Evolutionary conservation across 2,888 invertebrate species (phyloP).

Genomic region (Macaria notata): DNA sequence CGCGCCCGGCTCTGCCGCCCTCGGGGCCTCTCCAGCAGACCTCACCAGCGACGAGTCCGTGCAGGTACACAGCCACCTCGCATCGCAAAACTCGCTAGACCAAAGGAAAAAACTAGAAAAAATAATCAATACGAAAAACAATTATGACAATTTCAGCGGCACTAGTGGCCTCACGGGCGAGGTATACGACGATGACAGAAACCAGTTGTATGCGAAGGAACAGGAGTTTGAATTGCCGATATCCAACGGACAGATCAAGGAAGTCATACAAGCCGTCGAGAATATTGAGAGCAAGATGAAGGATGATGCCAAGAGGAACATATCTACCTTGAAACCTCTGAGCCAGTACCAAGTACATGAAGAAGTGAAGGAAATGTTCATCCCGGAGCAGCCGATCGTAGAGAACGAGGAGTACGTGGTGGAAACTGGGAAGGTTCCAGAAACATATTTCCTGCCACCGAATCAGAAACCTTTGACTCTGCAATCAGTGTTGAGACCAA

Average conservation of each 20-base stretch:
- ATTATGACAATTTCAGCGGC: constrained; percentile 80
- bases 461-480: constrained; percentile 71
- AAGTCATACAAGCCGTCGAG: constrained; percentile 73
- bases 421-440: constrained; percentile 55
- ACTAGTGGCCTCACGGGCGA: constrained; percentile 61
- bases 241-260: constrained; percentile 66
- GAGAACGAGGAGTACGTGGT: constrained; percentile 68
- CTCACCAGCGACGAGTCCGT: constrained; percentile 81
- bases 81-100: constrained; percentile 82
- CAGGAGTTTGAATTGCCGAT: constrained; percentile 75
- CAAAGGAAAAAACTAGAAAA: constrained; percentile 67
- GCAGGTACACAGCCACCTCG: constrained; percentile 84
- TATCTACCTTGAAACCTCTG: constrained; percentile 34
- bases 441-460: constrained; percentile 60
- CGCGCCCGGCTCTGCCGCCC: constrained; percentile 24
- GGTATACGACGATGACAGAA: constrained; percentile 47
- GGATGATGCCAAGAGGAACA: constrained; percentile 53
- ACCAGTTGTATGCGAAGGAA: constrained; percentile 47
- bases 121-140: constrained; percentile 74
- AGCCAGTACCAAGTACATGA: constrained; percentile 67
- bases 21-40: constrained; percentile 51
- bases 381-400: constrained; percentile 60
- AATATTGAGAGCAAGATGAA: constrained; percentile 64
- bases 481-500: constrained; percentile 70
- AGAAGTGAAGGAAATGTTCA: constrained; percentile 55